phyloP scores from a whole-genome alignment of 2,113 vertebrate genomes.

The Bothrops jararaca region DNA sequence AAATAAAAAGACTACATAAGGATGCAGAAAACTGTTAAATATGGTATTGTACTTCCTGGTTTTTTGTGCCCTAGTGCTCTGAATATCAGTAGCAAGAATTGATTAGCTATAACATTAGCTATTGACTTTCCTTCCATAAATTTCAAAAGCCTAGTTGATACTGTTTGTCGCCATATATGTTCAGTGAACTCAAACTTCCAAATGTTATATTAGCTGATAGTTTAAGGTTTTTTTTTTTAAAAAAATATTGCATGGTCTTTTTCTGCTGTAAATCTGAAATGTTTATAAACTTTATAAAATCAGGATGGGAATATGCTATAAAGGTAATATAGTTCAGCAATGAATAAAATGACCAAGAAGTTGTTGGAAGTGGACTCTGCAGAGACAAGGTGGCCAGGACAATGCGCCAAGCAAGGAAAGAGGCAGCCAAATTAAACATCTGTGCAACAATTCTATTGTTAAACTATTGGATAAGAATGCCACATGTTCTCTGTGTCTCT shows the following conservation, averaged over 20 bases:
- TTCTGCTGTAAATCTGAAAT: background rate
- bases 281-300: background rate
- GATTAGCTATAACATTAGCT: background rate
- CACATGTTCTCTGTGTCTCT: background rate
- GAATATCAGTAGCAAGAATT: background rate
- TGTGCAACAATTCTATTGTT: background rate
- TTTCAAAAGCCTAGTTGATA: background rate
- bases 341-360: slow-evolving; percentile 83
- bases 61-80: background rate
- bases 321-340: background rate
- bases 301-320: background rate
- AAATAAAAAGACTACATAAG: background rate
- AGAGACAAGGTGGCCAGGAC: slow-evolving; percentile 89
- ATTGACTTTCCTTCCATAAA: background rate
- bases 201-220: background rate
- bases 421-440: slow-evolving; percentile 67
- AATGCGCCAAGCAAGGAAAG: slow-evolving; percentile 86
- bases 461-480: background rate
- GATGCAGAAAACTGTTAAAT: background rate
- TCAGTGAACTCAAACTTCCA: background rate
- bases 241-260: background rate
- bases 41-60: background rate
- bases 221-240: background rate
- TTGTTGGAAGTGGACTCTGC: slow-evolving; percentile 93
- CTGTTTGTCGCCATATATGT: background rate